Percentiles rank a stretch among this genome's conserved stretches.
Evolutionary conservation across 2,888 invertebrate species (phyloP).

Genomic region (Tetranychus truncatus): DNA sequence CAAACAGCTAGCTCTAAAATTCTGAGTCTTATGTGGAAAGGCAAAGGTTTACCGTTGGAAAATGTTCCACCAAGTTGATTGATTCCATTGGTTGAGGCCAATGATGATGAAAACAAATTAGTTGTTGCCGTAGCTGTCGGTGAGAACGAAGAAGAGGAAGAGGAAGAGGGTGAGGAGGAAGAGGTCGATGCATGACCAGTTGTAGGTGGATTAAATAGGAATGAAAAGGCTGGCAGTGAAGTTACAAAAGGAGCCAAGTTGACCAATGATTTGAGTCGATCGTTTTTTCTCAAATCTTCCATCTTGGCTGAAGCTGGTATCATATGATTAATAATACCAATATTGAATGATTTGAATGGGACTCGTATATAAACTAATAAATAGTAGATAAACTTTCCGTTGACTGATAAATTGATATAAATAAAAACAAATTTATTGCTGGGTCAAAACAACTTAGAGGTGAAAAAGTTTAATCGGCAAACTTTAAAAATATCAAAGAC

Average conservation of each 20-base stretch:
- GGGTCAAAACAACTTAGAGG: no score
- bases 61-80: conserved; percentile 29
- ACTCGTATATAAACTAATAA: no score
- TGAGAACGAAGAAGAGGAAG: neutral
- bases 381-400: no score
- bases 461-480: no score
- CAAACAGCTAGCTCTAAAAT: conserved; percentile 28
- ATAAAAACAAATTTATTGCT: no score
- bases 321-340: neutral
- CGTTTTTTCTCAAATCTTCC: no score
- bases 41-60: conserved; percentile 29
- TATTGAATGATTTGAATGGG: no score
- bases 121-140: neutral
- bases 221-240: neutral
- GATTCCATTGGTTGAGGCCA: conserved; percentile 21
- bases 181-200: neutral
- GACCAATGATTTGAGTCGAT: neutral
- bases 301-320: no score
- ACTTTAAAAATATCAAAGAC: no score
- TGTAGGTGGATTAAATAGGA: neutral
- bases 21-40: conserved; percentile 27
- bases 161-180: neutral
- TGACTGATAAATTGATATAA: no score
- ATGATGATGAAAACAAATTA: conserved; percentile 19
- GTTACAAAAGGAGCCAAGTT: neutral